Evolutionary conservation across 2,113 vertebrate genomes (phyloP).

Genomic region (Rhizomys pruinosus): DNA sequence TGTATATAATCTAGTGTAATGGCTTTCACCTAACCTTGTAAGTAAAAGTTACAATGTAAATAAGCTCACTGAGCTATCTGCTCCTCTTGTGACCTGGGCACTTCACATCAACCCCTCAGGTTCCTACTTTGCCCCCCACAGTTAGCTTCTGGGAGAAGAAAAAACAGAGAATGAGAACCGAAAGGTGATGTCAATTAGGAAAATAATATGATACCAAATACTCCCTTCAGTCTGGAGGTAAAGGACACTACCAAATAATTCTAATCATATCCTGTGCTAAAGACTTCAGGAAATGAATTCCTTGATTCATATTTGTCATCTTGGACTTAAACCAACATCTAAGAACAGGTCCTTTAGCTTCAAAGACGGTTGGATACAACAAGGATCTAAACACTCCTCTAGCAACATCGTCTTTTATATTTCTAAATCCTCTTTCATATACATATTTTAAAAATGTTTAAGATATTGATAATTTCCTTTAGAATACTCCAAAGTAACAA

Average conservation of each 20-base stretch:
- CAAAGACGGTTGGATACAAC: not conserved
- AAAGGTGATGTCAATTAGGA: not conserved
- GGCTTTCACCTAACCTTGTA: too few species aligned
- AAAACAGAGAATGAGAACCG: not conserved
- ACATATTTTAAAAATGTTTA: not conserved
- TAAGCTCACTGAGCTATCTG: too few species aligned
- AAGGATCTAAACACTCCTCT: not conserved
- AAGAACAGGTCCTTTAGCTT: not conserved
- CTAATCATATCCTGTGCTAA: not conserved
- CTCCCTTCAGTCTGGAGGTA: not conserved
- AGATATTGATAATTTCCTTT: too few species aligned
- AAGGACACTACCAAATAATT: not conserved
- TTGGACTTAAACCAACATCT: not conserved
- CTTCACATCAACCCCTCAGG: too few species aligned
- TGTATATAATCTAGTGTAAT: too few species aligned
- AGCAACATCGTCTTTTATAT: not conserved
- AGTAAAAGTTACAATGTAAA: too few species aligned
- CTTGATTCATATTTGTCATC: too few species aligned
- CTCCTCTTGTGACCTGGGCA: too few species aligned
- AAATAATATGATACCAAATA: not conserved
- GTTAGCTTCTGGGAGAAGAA: not conserved
- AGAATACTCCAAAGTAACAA: too few species aligned
- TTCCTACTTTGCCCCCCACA: too few species aligned
- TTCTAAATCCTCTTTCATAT: not conserved
- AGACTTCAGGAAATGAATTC: not conserved